A percentile compares a stretch with the other conserved stretches of the same genome.
Evolutionary conservation across 2,888 invertebrate species (phyloP).

Genomic region (Ichneumon xanthorius): DNA sequence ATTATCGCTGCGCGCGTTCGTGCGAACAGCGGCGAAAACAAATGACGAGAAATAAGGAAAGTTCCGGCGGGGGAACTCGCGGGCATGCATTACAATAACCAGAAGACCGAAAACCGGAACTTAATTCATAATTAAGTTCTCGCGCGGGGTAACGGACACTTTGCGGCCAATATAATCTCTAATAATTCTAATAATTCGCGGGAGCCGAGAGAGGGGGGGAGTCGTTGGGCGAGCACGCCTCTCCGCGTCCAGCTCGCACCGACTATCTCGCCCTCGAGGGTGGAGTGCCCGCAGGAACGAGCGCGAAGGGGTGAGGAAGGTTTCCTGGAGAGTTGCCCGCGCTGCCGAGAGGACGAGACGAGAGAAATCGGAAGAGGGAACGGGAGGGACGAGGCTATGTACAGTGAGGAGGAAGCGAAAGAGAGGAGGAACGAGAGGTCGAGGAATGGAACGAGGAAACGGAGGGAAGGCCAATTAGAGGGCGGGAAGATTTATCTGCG

Average conservation of each 20-base stretch:
- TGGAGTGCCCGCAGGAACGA: constrained; percentile 33
- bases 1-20: constrained; percentile 24
- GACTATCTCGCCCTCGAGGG: constrained; percentile 30
- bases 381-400: constrained; percentile 52
- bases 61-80: not conserved
- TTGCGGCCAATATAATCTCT: constrained; percentile 83
- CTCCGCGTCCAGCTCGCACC: constrained; percentile 33
- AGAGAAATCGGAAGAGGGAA: constrained; percentile 69
- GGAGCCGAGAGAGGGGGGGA: not conserved
- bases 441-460: constrained; percentile 81
- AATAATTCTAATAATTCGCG: constrained; percentile 84
- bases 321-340: constrained; percentile 82
- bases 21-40: constrained; percentile 27
- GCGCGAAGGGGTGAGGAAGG: constrained; percentile 62
- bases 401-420: constrained; percentile 62
- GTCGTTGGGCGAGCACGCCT: constrained; percentile 57
- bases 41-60: constrained; percentile 2
- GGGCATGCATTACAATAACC: constrained; percentile 51
- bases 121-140: constrained; percentile 82
- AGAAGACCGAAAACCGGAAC: constrained; percentile 70
- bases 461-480: constrained; percentile 85
- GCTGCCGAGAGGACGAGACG: constrained; percentile 71
- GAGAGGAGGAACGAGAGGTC: constrained; percentile 74
- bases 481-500: constrained; percentile 84
- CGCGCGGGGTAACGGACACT: constrained; percentile 78